Evolutionary conservation across 2,888 invertebrate genomes (phyloP), one percentile per base, ranked within the genome.

Genomic region (Tuberolachnus salignus): DNA sequence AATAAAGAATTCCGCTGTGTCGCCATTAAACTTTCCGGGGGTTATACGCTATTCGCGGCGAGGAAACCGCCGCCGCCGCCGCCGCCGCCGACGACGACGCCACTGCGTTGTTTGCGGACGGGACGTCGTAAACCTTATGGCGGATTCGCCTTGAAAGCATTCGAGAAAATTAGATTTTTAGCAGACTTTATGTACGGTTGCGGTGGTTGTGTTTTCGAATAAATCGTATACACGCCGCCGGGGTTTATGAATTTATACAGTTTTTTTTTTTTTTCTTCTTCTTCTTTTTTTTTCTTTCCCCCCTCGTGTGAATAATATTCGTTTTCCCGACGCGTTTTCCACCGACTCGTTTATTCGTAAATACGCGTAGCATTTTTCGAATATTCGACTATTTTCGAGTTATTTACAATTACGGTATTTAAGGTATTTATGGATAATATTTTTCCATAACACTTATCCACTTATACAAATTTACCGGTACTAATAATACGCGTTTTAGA

Each of bases 131-230:
- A 71, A 71, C 71, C 57, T 59, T 46, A 59, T 26, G 26, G 46
- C 71, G 71, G 59, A 72, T 72, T 59, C 71, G 59, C 26, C 71
- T 49, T 72, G 71, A 61, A 72, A 72, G 71, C 71, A 72, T 72
- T 72, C 14, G 71, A 49, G 71, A 72, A 72, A 72, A 72, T 72
- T 72, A 72, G 71, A 72, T 72, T 72, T 72, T 72, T 72, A 72
- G 14, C 71, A 59, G 59, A 72, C 71, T 49, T 46, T 59, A 59
- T 26, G 34, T 34, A 34, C 34, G 46, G 57, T 44, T n/a, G 46
- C 13, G 19, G 11, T 1, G 19, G 44, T 59, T 46, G 46, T 46
- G 46, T 46, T 59, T 59, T 10, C 49, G 34, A 26, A 72, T 59
- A 72, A 61, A 72, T 72, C 71, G 49, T 61, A 53, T 46, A 44